These are phyloP conservation scores for Shinisaurus crocodilurus DNA, from an alignment of 2,113 vertebrate species.

Conservation along the genomic window DNA sequence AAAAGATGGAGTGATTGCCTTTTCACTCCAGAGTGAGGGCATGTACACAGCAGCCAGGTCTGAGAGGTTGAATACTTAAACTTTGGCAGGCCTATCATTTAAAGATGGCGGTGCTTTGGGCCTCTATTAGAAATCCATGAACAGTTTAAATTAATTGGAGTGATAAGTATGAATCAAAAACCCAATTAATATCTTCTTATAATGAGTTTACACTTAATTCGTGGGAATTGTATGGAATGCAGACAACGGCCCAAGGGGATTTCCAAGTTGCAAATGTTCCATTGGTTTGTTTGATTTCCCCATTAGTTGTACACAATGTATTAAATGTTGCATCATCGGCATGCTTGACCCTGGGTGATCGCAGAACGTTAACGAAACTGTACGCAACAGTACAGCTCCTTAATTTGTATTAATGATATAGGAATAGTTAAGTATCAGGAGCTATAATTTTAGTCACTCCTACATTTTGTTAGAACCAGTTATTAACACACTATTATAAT, in stretches of 20 bases:
- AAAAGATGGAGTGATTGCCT: neutral
- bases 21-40: neutral
- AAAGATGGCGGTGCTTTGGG: neutral
- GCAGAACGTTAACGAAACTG: neutral
- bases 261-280: slow-evolving; percentile 11
- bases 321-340: slow-evolving; percentile 25
- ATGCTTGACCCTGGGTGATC: slow-evolving; percentile 10
- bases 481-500: neutral
- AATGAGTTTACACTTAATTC: neutral
- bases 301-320: neutral
- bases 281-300: slow-evolving; percentile 34
- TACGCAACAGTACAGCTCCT: neutral
- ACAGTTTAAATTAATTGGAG: neutral
- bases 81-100: neutral
- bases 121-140: neutral
- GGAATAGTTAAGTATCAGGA: neutral
- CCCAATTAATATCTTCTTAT: neutral
- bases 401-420: neutral
- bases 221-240: slow-evolving; percentile 12
- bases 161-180: neutral
- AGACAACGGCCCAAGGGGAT: neutral
- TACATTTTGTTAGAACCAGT: neutral
- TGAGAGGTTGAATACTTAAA: neutral
- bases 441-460: neutral
- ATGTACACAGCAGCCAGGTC: neutral